These are phyloP conservation scores for Sitobion miscanthi DNA, from an alignment of 1,140 invertebrate species.

Conservation along the genomic window DNA sequence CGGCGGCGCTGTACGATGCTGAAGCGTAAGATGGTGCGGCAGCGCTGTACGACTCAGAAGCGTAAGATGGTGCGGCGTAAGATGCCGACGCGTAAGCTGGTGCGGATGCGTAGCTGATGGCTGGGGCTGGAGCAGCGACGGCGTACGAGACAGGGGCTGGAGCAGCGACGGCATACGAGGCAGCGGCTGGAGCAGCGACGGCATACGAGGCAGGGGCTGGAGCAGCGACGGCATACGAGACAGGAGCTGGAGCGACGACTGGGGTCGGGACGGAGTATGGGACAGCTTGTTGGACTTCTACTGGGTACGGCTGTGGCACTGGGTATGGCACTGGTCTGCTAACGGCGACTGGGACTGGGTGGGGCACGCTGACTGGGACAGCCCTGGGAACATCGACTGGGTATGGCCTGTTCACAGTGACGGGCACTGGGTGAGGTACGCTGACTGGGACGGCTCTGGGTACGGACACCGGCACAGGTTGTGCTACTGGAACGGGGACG, in stretches of 20 bases:
- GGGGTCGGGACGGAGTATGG: constrained; percentile 45
- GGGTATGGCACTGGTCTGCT: constrained; percentile 2
- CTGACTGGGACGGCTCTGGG: constrained; percentile 77
- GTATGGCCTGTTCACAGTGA: constrained; percentile 75
- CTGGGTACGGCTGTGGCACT: constrained; percentile 23
- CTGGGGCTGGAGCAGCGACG: neutral
- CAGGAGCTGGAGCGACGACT: constrained; percentile 4
- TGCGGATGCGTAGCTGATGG: neutral
- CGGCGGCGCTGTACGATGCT: neutral
- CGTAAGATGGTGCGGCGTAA: neutral
- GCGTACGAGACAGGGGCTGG: neutral
- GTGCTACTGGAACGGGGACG: constrained; percentile 73
- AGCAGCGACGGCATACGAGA: neutral
- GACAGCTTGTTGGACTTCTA: constrained; percentile 42
- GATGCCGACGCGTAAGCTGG: neutral
- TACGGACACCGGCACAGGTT: constrained; percentile 73
- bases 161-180: neutral
- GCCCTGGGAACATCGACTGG: constrained; percentile 74
- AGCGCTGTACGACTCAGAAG: neutral
- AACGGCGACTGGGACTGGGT: constrained; percentile 66
- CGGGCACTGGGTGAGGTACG: constrained; percentile 73
- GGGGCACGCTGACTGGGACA: constrained; percentile 74
- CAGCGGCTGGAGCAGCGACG: neutral
- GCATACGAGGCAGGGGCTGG: neutral
- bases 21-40: constrained; percentile 26